Conservation (phyloP, 2,888 invertebrate species). For the Pseudeuparius sepicola region DNA sequence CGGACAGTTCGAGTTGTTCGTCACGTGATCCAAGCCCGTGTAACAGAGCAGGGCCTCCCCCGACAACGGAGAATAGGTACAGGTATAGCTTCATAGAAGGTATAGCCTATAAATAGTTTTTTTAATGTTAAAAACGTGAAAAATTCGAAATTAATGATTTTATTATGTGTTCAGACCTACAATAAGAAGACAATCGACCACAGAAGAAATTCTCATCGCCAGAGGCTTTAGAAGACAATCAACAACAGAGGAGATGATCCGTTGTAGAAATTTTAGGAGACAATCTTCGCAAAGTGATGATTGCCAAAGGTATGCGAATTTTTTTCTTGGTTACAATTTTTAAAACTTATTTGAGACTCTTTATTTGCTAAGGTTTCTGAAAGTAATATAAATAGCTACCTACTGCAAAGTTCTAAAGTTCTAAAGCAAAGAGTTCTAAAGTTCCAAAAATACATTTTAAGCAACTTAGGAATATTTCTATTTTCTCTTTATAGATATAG, state of each 20-base stretch:
- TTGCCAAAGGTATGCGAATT: constrained; percentile 34
- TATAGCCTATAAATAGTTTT: too few relatives aligned
- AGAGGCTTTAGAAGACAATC: constrained; percentile 83
- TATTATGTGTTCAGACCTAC: too few relatives aligned
- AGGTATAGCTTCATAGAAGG: too few relatives aligned
- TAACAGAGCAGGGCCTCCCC: constrained; percentile 44
- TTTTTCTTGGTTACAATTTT: too few relatives aligned
- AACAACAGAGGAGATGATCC: constrained; percentile 87
- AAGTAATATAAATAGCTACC: too few relatives aligned
- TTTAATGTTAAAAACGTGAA: too few relatives aligned
- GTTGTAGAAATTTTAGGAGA: constrained; percentile 82
- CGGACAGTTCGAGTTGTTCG: constrained; percentile 59
- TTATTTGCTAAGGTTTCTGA: too few relatives aligned
- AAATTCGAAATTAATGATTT: too few relatives aligned
- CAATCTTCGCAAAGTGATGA: constrained; percentile 65
- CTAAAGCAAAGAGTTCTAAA: background rate
- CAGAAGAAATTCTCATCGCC: constrained; percentile 84
- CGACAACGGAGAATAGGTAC: constrained; percentile 45
- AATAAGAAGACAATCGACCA: constrained; percentile 79
- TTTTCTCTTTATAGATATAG: constrained; percentile 44
- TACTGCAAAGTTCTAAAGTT: too few relatives aligned
- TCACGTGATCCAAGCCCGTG: constrained; percentile 83
- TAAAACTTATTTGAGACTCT: too few relatives aligned
- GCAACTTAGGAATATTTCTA: too few relatives aligned
- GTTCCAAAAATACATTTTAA: constrained; percentile 5